Percentiles rank a stretch among this genome's conserved stretches.
Evolutionary conservation across 2,113 vertebrate genomes (phyloP).

Genomic region (Pseudonaja textilis): DNA sequence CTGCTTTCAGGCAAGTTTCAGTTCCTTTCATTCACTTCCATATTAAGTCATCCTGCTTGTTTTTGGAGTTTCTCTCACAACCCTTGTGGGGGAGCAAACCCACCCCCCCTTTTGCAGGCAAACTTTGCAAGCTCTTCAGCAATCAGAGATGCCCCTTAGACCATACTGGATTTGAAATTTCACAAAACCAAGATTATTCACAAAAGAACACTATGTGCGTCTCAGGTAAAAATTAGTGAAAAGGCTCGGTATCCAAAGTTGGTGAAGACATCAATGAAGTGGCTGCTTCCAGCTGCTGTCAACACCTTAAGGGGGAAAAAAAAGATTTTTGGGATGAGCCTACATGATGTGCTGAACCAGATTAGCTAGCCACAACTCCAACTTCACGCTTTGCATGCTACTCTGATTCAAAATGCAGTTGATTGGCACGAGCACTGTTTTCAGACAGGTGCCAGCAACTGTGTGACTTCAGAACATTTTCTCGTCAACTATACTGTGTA

Average conservation of each 20-base stretch:
- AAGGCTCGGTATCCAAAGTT: slow-evolving; percentile 80
- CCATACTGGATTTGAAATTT: background rate
- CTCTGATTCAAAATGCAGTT: background rate
- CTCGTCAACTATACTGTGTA: background rate
- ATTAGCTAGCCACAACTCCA: background rate
- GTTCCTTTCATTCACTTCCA: background rate
- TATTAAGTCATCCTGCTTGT: background rate
- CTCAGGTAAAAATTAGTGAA: slow-evolving; percentile 67
- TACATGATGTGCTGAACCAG: background rate
- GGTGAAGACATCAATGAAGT: slow-evolving; percentile 76
- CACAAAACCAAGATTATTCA: background rate
- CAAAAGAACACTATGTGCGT: background rate
- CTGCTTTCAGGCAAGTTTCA: background rate
- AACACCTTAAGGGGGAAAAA: slow-evolving; percentile 66
- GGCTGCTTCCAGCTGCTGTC: slow-evolving; percentile 76
- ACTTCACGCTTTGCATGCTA: background rate
- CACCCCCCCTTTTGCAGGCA: background rate
- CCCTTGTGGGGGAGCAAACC: fast-evolving
- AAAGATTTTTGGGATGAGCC: background rate
- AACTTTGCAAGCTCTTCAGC: background rate
- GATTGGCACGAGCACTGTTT: background rate
- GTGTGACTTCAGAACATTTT: background rate
- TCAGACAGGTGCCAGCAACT: background rate
- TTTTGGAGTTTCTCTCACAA: background rate
- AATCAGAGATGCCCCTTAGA: background rate